Base-by-base conservation (phyloP, 2,113 vertebrate species). In the Limanda limanda region DNA sequence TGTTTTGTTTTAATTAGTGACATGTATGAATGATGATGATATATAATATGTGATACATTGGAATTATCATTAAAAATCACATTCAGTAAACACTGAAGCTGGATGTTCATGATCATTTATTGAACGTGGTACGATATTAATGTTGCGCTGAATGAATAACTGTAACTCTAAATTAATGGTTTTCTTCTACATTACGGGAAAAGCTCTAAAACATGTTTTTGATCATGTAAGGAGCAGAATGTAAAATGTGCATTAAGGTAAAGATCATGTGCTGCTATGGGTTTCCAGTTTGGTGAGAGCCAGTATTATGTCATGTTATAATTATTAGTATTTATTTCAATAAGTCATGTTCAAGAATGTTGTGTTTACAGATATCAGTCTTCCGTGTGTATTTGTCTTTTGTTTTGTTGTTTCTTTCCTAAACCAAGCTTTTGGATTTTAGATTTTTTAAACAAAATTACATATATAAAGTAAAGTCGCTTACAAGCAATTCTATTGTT, bases 251-350 rank as follows among this genome's bases (percentile, higher is more conserved):
- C 27, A 37, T 40, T 0, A 58, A 37, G 35, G 14, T 27, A 24
- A 54, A 68, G 21, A 40, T 25, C 14, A 65, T 52, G 12, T 63
- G 62, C 70, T 78, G 57, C 74, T 71, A 17, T 72, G 14, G 66
- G 23, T 37, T 52, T 70, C 37, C 52, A 42, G 27, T 74, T 74
- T 55, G 45, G 45, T 48, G 14, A 17, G 20, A 51, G 23, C 12
- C 58, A 78, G 47, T 83, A 66, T 67, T 57, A 55, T 75, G 0
- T 61, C 20, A 76, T 24, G 18, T 63, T 62, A 31, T 60, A 7
- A 61, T 48, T 70, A 37, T 65, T 18, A 25, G 27, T 54, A 52
- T 78, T 71, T 57, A 64, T 74, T 61, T 71, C 3, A 45, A 24
- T n/a, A 40, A 42, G 2, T 47, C 27, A 68, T 65, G 67, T 45